phyloP scores from a whole-genome alignment of 92 coral and sea anemone species.

The Plumapathes pennacea region DNA sequence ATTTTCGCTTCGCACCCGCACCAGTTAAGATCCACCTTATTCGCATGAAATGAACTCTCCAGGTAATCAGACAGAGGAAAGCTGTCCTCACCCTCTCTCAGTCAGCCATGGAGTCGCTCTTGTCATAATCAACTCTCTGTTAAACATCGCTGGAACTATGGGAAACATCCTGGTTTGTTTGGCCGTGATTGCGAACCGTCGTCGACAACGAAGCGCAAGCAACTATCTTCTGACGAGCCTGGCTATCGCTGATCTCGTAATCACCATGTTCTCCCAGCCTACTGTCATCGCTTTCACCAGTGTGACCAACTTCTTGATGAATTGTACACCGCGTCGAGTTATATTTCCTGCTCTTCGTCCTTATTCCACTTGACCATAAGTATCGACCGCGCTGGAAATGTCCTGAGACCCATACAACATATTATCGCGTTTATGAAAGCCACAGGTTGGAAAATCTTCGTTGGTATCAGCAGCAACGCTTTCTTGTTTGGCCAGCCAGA shows the following conservation, averaged over 20 bases:
- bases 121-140: conserved; percentile 17
- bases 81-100: too few relatives aligned
- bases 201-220: conserved; percentile 19
- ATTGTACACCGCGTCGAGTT: conserved; percentile 12
- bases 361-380: conserved; percentile 50
- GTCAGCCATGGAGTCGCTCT: conserved; percentile 32
- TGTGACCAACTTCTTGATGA: conserved; percentile 23
- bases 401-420: conserved; percentile 38
- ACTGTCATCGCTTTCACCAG: conserved; percentile 10
- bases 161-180: conserved; percentile 41
- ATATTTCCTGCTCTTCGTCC: conserved; percentile 41
- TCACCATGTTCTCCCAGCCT: conserved; percentile 44
- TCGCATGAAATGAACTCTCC: too few relatives aligned
- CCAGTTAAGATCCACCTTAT: too few relatives aligned
- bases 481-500: too few relatives aligned
- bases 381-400: conserved; percentile 38
- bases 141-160: conserved; percentile 21
- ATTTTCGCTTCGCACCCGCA: too few relatives aligned
- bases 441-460: conserved; percentile 28
- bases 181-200: conserved; percentile 22
- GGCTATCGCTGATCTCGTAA: conserved; percentile 57
- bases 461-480: conserved; percentile 25
- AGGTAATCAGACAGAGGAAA: too few relatives aligned
- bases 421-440: conserved; percentile 23
- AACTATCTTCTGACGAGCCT: conserved; percentile 51